These are phyloP conservation scores for Mobula hypostoma DNA, from an alignment of 2,113 vertebrate species.

Conservation along the genomic window DNA sequence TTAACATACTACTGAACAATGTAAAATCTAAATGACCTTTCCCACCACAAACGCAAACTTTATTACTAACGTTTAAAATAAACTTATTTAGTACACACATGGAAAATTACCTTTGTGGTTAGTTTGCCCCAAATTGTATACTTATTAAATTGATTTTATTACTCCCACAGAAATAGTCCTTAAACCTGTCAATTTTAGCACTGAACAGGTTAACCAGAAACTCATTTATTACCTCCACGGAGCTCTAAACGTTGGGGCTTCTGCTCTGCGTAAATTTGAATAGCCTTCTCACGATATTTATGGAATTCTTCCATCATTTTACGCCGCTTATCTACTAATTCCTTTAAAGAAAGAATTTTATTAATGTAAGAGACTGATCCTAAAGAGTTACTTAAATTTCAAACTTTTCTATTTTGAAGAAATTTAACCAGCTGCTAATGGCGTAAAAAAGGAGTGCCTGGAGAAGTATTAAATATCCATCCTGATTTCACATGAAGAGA, in stretches of 20 bases:
- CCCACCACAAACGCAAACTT: not conserved
- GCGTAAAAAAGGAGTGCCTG: too few relatives aligned
- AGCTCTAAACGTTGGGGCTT: constrained; percentile 77
- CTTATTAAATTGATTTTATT: not conserved
- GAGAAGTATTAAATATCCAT: not conserved
- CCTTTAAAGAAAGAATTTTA: constrained; percentile 52
- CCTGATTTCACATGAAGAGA: not conserved
- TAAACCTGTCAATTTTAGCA: not conserved
- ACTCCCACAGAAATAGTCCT: not conserved
- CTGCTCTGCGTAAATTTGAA: constrained; percentile 74
- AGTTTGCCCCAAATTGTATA: not conserved
- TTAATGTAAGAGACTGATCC: not conserved
- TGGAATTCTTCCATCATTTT: constrained; percentile 95
- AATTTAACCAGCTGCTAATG: too few relatives aligned
- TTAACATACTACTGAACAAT: not conserved
- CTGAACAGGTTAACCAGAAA: not conserved
- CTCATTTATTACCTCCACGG: constrained; percentile 67
- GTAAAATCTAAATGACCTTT: not conserved
- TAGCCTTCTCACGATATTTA: constrained; percentile 74
- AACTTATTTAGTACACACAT: not conserved
- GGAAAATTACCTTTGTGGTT: not conserved
- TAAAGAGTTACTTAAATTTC: not conserved
- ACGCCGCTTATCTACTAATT: constrained; percentile 84
- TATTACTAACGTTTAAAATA: not conserved
- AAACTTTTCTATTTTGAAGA: not conserved